These are phyloP conservation scores for Leptogaster cylindrica DNA, from an alignment of 2,888 invertebrate species.

Conservation along the genomic window DNA sequence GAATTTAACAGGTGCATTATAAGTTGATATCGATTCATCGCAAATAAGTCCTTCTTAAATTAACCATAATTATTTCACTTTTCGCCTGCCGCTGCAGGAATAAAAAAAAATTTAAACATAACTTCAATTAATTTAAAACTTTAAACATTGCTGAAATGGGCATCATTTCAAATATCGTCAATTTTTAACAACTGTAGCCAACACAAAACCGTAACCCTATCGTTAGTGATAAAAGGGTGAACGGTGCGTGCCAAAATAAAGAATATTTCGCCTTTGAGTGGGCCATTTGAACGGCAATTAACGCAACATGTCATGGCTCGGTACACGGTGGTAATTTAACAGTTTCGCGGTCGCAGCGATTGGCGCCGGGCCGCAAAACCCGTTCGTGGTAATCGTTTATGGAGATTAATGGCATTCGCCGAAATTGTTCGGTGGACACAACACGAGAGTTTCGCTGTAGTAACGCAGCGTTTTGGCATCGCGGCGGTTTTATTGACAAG, in stretches of 20 bases:
- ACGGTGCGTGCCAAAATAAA: not conserved
- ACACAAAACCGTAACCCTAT: no score
- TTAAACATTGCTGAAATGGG: no score
- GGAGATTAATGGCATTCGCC: conserved; percentile 45
- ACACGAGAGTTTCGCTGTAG: conserved; percentile 26
- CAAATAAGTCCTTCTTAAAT: no score
- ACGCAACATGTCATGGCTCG: conserved; percentile 43
- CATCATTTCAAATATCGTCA: no score
- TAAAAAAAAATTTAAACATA: no score
- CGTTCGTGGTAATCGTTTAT: conserved; percentile 48
- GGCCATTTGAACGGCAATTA: conserved; percentile 39
- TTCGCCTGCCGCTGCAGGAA: no score
- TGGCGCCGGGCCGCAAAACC: conserved; percentile 45
- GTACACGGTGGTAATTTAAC: conserved; percentile 41
- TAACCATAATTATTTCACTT: no score
- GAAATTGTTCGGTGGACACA: conserved; percentile 29
- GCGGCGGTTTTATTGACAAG: conserved; percentile 13
- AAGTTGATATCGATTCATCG: no score
- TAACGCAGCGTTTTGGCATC: conserved; percentile 29
- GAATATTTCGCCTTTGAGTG: not conserved
- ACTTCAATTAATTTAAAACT: no score
- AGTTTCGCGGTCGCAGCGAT: conserved; percentile 37
- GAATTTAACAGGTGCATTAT: no score
- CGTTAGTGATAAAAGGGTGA: no score
- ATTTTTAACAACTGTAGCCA: no score